These are phyloP conservation scores for Drosophila carrolli DNA, from an alignment of 1,140 invertebrate genomes.

Conservation along the genomic window DNA sequence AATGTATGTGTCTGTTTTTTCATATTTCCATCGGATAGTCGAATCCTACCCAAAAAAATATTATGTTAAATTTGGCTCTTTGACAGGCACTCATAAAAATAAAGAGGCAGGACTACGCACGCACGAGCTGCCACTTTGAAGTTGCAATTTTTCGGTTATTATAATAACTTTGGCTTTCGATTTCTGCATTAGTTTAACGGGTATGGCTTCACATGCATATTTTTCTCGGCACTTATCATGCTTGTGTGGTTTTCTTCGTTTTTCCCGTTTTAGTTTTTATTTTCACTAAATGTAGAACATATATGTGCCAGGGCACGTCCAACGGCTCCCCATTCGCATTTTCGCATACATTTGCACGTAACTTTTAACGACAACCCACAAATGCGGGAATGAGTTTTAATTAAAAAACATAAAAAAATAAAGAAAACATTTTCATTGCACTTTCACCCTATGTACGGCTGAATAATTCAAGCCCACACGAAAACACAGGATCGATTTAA, in stretches of 20 bases:
- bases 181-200: slow-evolving; percentile 3
- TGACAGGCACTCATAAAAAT: neutral
- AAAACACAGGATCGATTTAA: slow-evolving; percentile 23
- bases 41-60: slow-evolving; percentile 12
- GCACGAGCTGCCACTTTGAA: slow-evolving; percentile 42
- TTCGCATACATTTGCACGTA: slow-evolving; percentile 10
- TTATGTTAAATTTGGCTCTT: slow-evolving; percentile 6
- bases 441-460: slow-evolving; percentile 17
- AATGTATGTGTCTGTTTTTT: slow-evolving; percentile 35
- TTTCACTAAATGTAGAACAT: slow-evolving; percentile 12
- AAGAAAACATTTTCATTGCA: slow-evolving; percentile 40
- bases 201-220: neutral
- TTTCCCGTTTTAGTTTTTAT: slow-evolving; percentile 30
- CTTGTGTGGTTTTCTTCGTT: slow-evolving; percentile 1
- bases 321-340: slow-evolving; percentile 2
- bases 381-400: slow-evolving; percentile 61
- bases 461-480: slow-evolving; percentile 21
- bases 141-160: slow-evolving; percentile 8
- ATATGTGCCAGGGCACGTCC: slow-evolving; percentile 30
- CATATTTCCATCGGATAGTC: neutral
- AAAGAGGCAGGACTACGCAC: slow-evolving; percentile 1
- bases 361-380: slow-evolving; percentile 43
- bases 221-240: neutral
- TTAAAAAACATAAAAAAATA: slow-evolving; percentile 35
- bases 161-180: slow-evolving; percentile 14